A percentile compares a stretch with the other conserved stretches of the same genome.
phyloP scores from a whole-genome alignment of 1,140 invertebrate species.

The Matsumurasca onukii region DNA sequence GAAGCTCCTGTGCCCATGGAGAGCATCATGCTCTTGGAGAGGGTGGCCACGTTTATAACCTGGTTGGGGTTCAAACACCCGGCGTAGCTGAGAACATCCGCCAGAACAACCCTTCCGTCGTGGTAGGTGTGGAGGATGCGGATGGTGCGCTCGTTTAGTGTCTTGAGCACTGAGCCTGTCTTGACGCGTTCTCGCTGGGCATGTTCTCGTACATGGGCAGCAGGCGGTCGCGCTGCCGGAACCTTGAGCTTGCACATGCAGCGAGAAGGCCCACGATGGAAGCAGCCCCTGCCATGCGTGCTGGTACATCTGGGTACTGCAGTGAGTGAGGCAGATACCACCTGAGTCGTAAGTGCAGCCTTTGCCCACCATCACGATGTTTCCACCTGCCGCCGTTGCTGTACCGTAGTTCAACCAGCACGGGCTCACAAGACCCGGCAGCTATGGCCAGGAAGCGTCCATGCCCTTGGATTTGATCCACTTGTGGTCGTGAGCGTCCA shows the following conservation, averaged over 20 bases:
- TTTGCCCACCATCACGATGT: slow-evolving; percentile 47
- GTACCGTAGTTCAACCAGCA: slow-evolving; percentile 55
- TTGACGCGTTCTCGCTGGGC: too few species aligned
- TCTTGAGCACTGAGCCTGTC: slow-evolving; percentile 80
- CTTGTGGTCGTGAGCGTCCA: too few species aligned
- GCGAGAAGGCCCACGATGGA: slow-evolving; percentile 69
- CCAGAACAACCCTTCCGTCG: slow-evolving; percentile 83
- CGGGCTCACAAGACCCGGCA: slow-evolving; percentile 54
- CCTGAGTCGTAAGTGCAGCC: slow-evolving; percentile 1
- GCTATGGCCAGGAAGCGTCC: slow-evolving; percentile 57
- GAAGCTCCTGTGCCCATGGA: slow-evolving; percentile 54
- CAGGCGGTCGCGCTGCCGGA: slow-evolving; percentile 69
- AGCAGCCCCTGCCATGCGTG: slow-evolving; percentile 84
- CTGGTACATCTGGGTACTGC: neutral
- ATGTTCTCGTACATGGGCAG: slow-evolving; percentile 77
- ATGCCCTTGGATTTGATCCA: slow-evolving; percentile 55
- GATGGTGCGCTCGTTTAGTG: slow-evolving; percentile 82
- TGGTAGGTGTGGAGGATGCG: slow-evolving; percentile 88
- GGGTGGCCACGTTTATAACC: slow-evolving; percentile 75
- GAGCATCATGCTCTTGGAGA: too few species aligned
- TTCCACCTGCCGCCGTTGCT: slow-evolving; percentile 41
- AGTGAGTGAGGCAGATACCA: neutral
- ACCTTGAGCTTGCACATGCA: slow-evolving; percentile 68
- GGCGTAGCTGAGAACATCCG: slow-evolving; percentile 83
- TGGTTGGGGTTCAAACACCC: slow-evolving; percentile 63